Conservation (phyloP, 1,140 invertebrate species). For the Drosophila sulfurigaster region DNA sequence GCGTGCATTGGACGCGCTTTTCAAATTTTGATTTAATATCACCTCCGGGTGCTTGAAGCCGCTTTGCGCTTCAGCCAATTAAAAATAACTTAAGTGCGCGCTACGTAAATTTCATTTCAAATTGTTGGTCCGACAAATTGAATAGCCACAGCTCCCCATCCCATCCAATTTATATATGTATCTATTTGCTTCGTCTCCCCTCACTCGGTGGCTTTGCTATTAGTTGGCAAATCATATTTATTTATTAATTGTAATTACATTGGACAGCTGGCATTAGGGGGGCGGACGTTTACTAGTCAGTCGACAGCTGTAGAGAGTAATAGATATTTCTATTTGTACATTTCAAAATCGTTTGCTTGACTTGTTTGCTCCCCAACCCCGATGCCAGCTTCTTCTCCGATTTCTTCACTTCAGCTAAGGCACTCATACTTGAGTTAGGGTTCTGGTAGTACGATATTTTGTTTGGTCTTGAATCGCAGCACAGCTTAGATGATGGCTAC, state of each 20-base stretch:
- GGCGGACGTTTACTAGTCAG: no score
- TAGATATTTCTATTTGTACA: constrained; percentile 44
- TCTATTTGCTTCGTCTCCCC: constrained; percentile 33
- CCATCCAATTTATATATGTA: background rate
- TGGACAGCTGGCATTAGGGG: constrained; percentile 44
- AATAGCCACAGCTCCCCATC: constrained; percentile 40
- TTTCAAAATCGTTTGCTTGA: constrained; percentile 34
- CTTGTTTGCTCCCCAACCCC: background rate
- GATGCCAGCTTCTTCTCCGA: background rate
- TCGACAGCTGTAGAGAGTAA: constrained; percentile 18
- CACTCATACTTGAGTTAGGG: constrained; percentile 16
- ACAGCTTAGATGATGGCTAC: constrained; percentile 40
- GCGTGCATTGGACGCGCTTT: constrained; percentile 26
- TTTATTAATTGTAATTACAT: constrained; percentile 80
- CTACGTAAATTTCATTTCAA: constrained; percentile 70
- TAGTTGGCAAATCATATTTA: constrained; percentile 75
- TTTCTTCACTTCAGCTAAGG: background rate
- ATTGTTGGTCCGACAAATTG: constrained; percentile 45
- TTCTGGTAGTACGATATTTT: background rate
- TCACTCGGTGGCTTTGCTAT: constrained; percentile 30
- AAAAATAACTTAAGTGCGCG: constrained; percentile 70
- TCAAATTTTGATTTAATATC: constrained; percentile 71
- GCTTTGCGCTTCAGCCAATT: constrained; percentile 59
- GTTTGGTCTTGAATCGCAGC: constrained; percentile 29
- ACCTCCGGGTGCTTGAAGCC: constrained; percentile 30